Base-by-base conservation (phyloP, 2,888 invertebrate genomes). In the Octonoba sinensis region DNA sequence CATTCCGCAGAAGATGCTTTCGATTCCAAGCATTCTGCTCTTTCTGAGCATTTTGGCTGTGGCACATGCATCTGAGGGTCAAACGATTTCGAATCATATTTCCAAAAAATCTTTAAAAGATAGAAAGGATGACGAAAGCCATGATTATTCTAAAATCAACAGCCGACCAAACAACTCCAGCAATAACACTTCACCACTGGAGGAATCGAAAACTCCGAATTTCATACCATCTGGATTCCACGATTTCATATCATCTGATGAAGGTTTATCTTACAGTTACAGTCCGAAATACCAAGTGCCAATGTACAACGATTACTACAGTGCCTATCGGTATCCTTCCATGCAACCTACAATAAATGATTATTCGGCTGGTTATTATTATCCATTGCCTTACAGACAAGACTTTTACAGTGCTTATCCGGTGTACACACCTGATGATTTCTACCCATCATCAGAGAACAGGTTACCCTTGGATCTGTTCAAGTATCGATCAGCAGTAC, bases 211-310 rank as follows among this genome's bases (percentile, higher is more conserved):
- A 20, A 15, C 46, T 62, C 79, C 79, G 2, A 67, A 81, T 11
- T 81, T 73, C 49, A 16, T 69, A 12, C 69, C 56, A 27, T 64
- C 47, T 24, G 64, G 60, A 22, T 81, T 69, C 22, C 56, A 73
- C n/a, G 79, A 69, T 47, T 81, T 64, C 22, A 27, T 73, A 56
- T 81, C 79, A 0, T 81, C 79, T 4, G 56, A 81, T 24, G 24
- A 62, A 47, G 73, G 73, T 15, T 46, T 46, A 56, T 69, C 20
- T 22, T 56, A 67, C 27, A 60, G 27, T 8, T 66, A 79, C 13
- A 49, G 6, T 22, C 22, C 49, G n/a, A 49, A 36, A 18, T 62
- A 15, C 27, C 51, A 16, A 44, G 8, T 8, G 13, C 11, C 20
- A 8, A 16, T n/a, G 13, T n/a, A 46, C 2, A 65, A 16, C 22